Conservation (phyloP, 2,888 invertebrate species). For the Erebia epiphron region DNA sequence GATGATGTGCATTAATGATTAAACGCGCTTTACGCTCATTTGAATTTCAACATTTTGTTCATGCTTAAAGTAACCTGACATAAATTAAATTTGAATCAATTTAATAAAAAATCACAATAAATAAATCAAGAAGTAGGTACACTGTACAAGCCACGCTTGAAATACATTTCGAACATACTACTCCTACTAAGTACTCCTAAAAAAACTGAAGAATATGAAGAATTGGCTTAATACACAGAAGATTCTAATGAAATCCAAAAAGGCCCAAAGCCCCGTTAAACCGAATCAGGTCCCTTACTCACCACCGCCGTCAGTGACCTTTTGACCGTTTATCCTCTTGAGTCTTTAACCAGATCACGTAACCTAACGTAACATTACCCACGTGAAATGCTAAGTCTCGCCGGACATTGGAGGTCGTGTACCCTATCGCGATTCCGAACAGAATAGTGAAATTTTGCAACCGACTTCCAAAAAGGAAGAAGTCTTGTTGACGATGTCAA, state of each 20-base stretch:
- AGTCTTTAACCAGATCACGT: constrained; percentile 33
- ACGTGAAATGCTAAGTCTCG: constrained; percentile 24
- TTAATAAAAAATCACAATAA: not conserved
- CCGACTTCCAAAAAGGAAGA: constrained; percentile 7
- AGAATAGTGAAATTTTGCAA: constrained; percentile 16
- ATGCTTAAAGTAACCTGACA: not conserved
- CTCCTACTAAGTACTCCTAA: no score
- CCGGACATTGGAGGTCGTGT: constrained; percentile 32
- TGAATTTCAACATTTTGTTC: constrained; percentile 8
- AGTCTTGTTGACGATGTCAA: not conserved
- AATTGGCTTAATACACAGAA: not conserved
- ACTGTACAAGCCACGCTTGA: no score
- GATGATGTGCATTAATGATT: constrained; percentile 9
- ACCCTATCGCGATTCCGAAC: constrained; percentile 21
- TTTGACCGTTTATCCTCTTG: constrained; percentile 31
- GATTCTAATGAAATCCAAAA: not conserved
- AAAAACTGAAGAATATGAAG: not conserved
- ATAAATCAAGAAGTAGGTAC: not conserved
- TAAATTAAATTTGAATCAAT: not conserved
- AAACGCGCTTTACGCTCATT: not conserved
- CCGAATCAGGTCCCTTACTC: not conserved
- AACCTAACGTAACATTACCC: constrained; percentile 33
- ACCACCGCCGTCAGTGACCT: constrained; percentile 17
- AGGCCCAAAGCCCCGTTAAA: not conserved
- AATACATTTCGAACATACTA: no score